phyloP scores from a whole-genome alignment of 2,113 vertebrate genomes.

The Neotragus moschatus region DNA sequence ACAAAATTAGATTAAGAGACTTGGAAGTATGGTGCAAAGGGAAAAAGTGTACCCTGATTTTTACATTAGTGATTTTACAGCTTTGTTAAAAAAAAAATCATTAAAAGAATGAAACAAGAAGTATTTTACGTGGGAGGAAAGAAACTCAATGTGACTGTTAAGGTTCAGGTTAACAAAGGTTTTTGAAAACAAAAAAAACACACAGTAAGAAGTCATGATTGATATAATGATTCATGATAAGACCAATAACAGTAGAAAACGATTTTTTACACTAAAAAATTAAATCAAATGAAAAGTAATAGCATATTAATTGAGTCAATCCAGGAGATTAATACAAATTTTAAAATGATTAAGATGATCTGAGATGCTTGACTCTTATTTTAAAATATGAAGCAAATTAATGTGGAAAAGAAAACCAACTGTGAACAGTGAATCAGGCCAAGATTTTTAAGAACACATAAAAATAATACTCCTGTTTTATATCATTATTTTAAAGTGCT shows the following conservation, averaged over 20 bases:
- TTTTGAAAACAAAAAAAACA: not conserved
- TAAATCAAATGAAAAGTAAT: not conserved
- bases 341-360: not conserved
- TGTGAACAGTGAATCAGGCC: not conserved
- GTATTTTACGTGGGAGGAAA: not conserved
- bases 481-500: not conserved
- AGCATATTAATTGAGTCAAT: not conserved
- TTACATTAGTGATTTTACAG: not conserved
- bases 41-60: not conserved
- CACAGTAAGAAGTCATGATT: not conserved
- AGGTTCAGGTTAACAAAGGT: not conserved
- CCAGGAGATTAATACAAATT: not conserved
- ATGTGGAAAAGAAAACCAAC: not conserved
- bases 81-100: not conserved
- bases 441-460: not conserved
- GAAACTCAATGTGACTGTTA: not conserved
- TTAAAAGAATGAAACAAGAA: constrained; percentile 11
- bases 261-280: not conserved
- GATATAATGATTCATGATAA: not conserved
- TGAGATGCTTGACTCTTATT: constrained; percentile 13
- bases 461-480: not conserved
- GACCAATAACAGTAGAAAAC: not conserved
- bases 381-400: not conserved
- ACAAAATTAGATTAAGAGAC: not conserved
- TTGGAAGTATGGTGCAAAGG: not conserved